Conservation (phyloP, 2,113 vertebrate species). For the Myrmophylax atrothorax region DNA sequence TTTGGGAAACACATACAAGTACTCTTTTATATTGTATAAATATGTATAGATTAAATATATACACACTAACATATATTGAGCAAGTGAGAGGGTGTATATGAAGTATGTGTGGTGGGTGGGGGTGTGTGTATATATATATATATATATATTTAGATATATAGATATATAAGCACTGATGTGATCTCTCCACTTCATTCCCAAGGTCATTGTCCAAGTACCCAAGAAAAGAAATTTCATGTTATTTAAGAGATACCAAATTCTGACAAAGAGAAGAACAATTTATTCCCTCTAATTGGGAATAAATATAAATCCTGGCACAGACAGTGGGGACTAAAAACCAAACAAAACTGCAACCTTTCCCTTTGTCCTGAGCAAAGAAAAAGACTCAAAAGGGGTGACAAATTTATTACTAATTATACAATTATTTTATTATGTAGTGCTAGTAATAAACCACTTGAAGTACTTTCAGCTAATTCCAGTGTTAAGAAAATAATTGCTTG, state of each 20-base stretch:
- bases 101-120: neutral
- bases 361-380: conserved; percentile 68
- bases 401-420: conserved; percentile 84
- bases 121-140: neutral
- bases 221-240: neutral
- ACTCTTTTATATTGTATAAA: neutral
- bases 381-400: conserved; percentile 71
- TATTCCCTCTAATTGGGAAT: neutral
- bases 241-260: neutral
- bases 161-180: neutral
- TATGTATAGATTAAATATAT: neutral
- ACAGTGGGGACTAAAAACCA: neutral
- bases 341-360: conserved; percentile 29
- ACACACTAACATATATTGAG: neutral
- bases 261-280: neutral
- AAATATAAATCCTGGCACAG: conserved; percentile 33
- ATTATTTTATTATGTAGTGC: conserved; percentile 77
- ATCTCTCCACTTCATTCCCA: neutral
- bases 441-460: conserved; percentile 80
- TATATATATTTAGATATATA: too few relatives aligned
- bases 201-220: neutral
- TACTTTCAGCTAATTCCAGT: conserved; percentile 78
- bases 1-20: neutral
- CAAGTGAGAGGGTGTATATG: neutral
- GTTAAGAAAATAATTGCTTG: conserved; percentile 85